Base-by-base conservation (phyloP, 2,797 vertebrate genomes). In the Bryconaethiops microstoma region DNA sequence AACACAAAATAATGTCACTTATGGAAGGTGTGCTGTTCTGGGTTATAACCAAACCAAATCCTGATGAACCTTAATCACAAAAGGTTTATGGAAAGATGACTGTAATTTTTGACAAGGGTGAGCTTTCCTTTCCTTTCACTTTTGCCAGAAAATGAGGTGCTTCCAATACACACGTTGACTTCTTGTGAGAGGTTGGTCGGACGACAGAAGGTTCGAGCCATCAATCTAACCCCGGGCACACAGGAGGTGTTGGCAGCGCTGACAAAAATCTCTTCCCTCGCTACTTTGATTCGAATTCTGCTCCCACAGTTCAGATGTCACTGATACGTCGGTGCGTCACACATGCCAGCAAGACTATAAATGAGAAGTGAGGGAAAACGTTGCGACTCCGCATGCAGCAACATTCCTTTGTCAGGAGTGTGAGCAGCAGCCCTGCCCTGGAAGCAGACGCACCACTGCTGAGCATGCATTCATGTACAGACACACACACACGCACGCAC, bases 261-360 rank as follows among this genome's bases (percentile, higher is more conserved):
- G 77, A 60, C 52, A 42, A 65, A 64, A 73, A 72, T 52, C 25
- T 69, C 70, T 59, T 23, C 25, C 39, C 40, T 29, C 63, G 67
- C n/a, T 68, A 63, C 69, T 80, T 70, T 74, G 64, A 78, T 72
- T 71, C 75, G 48, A 69, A 68, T 77, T 76, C 10, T 19, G 65
- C 72, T 76, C 65, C 67, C 40, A 60, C 62, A 62, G 23, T 60
- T 65, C 50, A 77, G 74, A 69, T 54, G 52, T 70, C 12, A 50
- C 77, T 39, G 74, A 76, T 62, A 72, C 48, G 45, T 48, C 1
- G 5, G 42, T 29, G 35, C 29, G 50, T 59, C 75, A 21, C 16
- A 71, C 13, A 42, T 13, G 63, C 57, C 39, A 75, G 65, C 42
- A 17, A 16, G 39, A 60, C 54, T 69, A 54, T 67, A 76, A 84